Percentiles rank a stretch among this genome's conserved stretches.
These are phyloP conservation scores for Heliangelus exortis DNA, from an alignment of 2,797 vertebrate genomes.

Conservation along the genomic window DNA sequence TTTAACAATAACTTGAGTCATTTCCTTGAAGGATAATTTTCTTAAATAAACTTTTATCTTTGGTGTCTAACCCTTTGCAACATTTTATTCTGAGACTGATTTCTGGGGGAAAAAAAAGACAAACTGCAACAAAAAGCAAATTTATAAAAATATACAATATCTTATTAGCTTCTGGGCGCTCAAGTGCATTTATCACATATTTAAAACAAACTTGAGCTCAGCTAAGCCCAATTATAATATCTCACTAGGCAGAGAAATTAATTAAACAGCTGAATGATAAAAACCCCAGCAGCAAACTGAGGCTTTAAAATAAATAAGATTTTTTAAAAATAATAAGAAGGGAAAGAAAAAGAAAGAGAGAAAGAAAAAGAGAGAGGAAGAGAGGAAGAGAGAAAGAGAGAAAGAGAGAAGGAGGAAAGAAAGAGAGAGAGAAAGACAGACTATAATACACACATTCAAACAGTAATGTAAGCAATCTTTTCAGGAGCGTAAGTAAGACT, in stretches of 20 bases:
- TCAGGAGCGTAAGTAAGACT: constrained; percentile 52
- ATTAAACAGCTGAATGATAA: constrained; percentile 73
- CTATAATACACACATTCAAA: background rate
- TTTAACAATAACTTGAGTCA: constrained; percentile 64
- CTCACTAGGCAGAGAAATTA: constrained; percentile 75
- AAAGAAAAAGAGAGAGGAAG: background rate
- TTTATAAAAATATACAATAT: constrained; percentile 68
- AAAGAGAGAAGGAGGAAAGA: background rate
- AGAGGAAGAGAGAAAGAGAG: too few species aligned
- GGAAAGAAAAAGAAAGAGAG: background rate
- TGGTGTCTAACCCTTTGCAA: background rate
- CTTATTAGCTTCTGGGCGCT: constrained; percentile 67
- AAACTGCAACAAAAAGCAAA: constrained; percentile 56
- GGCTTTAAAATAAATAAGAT: constrained; percentile 62
- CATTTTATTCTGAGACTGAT: constrained; percentile 54
- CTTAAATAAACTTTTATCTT: constrained; percentile 67
- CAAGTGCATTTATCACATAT: constrained; percentile 61
- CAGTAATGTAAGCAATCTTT: constrained; percentile 42
- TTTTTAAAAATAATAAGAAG: background rate
- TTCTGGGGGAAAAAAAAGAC: background rate
- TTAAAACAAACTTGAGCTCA: constrained; percentile 70
- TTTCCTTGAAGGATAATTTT: constrained; percentile 65
- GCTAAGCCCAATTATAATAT: constrained; percentile 72
- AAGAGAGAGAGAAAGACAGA: background rate
- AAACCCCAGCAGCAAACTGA: constrained; percentile 69